A percentile compares a stretch with the other conserved stretches of the same genome.
phyloP scores from a whole-genome alignment of 2,888 invertebrate species.

The Timandra comae region DNA sequence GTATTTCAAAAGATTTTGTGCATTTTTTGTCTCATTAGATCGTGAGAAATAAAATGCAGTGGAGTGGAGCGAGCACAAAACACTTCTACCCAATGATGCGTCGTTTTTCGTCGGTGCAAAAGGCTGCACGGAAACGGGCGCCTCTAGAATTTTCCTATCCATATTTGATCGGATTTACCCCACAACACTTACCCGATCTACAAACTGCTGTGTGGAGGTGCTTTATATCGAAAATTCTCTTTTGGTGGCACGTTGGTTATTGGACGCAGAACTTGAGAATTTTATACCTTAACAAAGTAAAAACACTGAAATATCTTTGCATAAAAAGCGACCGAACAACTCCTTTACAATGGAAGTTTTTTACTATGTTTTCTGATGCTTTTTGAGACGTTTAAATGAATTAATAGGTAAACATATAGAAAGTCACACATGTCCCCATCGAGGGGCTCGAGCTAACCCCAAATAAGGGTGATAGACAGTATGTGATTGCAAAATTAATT shows the following conservation, averaged over 20 bases:
- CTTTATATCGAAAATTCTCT: conserved; percentile 39
- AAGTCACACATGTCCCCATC: no score
- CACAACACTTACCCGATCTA: conserved; percentile 43
- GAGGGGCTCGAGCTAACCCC: no score
- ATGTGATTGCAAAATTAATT: no score
- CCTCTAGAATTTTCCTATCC: conserved; percentile 45
- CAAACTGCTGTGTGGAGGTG: conserved; percentile 38
- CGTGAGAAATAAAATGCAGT: conserved; percentile 8
- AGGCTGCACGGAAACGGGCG: conserved; percentile 36
- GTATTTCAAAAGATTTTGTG: conserved; percentile 2
- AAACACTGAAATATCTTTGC: no score
- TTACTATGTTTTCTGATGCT: no score
- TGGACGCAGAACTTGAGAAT: conserved; percentile 14
- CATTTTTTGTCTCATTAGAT: conserved; percentile 8
- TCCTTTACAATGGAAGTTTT: no score
- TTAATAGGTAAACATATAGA: no score
- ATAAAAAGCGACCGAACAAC: no score
- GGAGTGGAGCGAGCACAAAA: conserved; percentile 12
- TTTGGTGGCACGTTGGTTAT: conserved; percentile 24
- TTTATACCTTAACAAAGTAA: conserved; percentile 1
- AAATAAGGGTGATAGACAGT: no score
- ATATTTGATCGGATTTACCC: conserved; percentile 57
- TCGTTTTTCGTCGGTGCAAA: conserved; percentile 36
- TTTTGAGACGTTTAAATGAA: no score
- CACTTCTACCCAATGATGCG: conserved; percentile 31